A percentile compares a stretch with the other conserved stretches of the same genome.
These are phyloP conservation scores for Ochotona curzoniae DNA, from an alignment of 2,113 vertebrate species.

Conservation along the genomic window DNA sequence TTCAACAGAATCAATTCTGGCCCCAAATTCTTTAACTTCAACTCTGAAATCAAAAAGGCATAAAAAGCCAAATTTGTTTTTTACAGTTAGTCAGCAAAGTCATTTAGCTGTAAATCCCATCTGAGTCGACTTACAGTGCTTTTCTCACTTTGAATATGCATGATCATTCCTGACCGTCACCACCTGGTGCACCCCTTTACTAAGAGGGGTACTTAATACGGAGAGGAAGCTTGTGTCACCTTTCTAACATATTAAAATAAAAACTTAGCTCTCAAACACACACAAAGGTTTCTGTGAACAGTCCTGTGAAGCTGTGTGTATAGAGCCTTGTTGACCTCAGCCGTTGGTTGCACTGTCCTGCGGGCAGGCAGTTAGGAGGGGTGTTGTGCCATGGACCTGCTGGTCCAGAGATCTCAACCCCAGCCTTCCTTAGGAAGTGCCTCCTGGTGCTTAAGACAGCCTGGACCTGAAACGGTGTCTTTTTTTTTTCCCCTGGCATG, in stretches of 20 bases:
- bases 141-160: conserved; percentile 5
- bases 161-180: background rate
- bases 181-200: background rate
- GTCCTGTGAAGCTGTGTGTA: background rate
- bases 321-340: too few relatives aligned
- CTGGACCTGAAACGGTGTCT: too few relatives aligned
- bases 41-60: background rate
- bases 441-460: background rate
- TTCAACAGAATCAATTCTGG: background rate
- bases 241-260: background rate
- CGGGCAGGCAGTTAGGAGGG: background rate
- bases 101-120: background rate
- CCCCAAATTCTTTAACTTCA: background rate
- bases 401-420: background rate
- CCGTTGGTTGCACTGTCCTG: background rate
- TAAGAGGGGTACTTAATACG: background rate
- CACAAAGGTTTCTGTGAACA: background rate
- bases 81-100: background rate
- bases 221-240: background rate
- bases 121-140: background rate
- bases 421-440: background rate
- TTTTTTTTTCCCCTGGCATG: too few relatives aligned
- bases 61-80: background rate
- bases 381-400: background rate
- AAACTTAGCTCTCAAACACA: background rate